Conservation (phyloP, 2,888 invertebrate species). For the Microdon myrmicae region DNA sequence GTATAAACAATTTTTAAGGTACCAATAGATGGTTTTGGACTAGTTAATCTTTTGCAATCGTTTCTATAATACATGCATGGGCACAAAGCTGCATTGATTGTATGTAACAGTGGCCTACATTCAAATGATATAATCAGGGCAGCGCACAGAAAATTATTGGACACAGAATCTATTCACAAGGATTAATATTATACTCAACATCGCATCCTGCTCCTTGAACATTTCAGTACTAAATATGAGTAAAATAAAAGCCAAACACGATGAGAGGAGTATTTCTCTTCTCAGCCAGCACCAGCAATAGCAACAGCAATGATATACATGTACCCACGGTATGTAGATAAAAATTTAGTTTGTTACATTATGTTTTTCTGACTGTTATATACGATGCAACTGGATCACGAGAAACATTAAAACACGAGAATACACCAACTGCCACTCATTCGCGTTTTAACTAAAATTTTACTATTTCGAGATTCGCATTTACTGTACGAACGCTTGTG, state of each 20-base stretch:
- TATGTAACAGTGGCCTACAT: conserved; percentile 56
- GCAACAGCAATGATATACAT: conserved; percentile 8
- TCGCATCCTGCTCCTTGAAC: conserved; percentile 46
- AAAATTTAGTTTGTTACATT: conserved; percentile 4
- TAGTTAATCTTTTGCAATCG: too few species aligned
- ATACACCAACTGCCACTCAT: too few species aligned
- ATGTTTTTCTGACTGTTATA: conserved; percentile 45
- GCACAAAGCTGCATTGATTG: conserved; percentile 44
- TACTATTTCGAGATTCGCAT: conserved; percentile 17
- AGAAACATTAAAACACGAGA: conserved; percentile 34
- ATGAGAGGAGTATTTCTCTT: conserved; percentile 19
- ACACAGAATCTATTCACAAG: conserved; percentile 47
- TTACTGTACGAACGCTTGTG: conserved; percentile 44
- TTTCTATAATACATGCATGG: too few species aligned
- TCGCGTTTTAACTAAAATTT: too few species aligned
- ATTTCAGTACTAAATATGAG: too few species aligned
- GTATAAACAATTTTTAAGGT: too few species aligned
- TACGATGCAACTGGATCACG: conserved; percentile 41
- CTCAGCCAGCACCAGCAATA: conserved; percentile 10
- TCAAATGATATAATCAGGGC: conserved; percentile 56
- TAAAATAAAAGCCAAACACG: too few species aligned
- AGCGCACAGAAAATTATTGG: conserved; percentile 53
- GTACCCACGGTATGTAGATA: conserved; percentile 7
- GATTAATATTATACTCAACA: conserved; percentile 48
- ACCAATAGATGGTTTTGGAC: too few species aligned